Evolutionary conservation across 1,140 invertebrate genomes (phyloP).

Genomic region (Diachasma alloeum): DNA sequence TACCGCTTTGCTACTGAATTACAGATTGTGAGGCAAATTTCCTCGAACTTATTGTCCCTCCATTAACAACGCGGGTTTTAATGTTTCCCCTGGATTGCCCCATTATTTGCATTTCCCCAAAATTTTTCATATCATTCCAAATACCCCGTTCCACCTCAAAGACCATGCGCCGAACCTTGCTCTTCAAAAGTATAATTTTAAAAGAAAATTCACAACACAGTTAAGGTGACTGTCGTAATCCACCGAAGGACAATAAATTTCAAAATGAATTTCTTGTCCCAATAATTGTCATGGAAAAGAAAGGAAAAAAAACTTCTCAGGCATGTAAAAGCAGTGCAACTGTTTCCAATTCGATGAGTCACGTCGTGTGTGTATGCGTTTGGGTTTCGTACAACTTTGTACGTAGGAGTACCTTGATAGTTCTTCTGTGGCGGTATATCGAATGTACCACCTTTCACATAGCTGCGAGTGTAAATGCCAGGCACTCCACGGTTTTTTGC

Average conservation of each 20-base stretch:
- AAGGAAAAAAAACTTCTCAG: background rate
- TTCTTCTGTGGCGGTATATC: conserved; percentile 43
- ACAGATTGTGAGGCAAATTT: too few species aligned
- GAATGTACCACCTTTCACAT: conserved; percentile 58
- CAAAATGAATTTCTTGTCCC: too few species aligned
- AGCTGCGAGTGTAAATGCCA: conserved; percentile 63
- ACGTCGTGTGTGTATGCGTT: background rate
- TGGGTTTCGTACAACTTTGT: conserved; percentile 11
- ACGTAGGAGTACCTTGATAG: conserved; percentile 54
- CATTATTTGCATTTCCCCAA: background rate
- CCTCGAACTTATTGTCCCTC: background rate
- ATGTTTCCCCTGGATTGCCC: background rate
- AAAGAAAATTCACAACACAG: background rate
- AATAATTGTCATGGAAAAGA: too few species aligned
- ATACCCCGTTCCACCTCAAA: background rate
- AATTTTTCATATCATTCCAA: background rate
- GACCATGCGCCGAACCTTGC: background rate
- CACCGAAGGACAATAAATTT: background rate
- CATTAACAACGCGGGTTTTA: background rate
- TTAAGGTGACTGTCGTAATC: background rate
- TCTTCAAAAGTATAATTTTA: background rate
- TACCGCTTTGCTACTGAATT: too few species aligned
- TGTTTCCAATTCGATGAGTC: background rate
- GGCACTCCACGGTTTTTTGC: conserved; percentile 28
- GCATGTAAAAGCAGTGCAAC: conserved; percentile 1